Evolutionary conservation across 2,888 invertebrate genomes (phyloP), one percentile per base, ranked within the genome.

Genomic region (Ichneumon xanthorius): DNA sequence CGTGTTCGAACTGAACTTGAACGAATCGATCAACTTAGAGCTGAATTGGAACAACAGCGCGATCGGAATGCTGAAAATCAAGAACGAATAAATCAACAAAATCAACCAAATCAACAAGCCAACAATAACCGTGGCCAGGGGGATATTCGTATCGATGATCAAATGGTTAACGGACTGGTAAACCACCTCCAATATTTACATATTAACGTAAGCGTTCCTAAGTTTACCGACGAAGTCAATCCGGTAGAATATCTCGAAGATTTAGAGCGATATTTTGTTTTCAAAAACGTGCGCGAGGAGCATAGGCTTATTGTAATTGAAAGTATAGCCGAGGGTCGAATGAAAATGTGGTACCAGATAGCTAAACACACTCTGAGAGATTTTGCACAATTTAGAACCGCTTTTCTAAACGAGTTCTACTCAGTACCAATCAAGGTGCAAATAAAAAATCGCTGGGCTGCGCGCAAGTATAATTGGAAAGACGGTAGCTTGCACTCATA

Each of bases 311-410:
- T 79, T 22, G 50, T 80, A 3, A 70, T 61, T 26, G 84, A 81
- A 71, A 81, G 71, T 61, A 55, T 81, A n/a, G 19, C 78, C 6
- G 84, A 84, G 9, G 81, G 81, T 7, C 22, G 55, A n/a, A 37
- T 81, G 19, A 81, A 80, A 37, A n/a, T 76, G 9, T 85, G 79
- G 85, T 85, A 79, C 19, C 68, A 79, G 48, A 58, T 71, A 9
- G 19, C 50, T 19, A 75, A 58, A 37, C 50, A 75, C 7, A 65
- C 33, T 14, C 33, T 85, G 19, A 48, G 6, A n/a, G 72, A 61
- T 45, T 82, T 80, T 16, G 67, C 48, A 2, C 26, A 61, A 37
- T 85, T 85, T 33, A 73, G 67, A 53, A 22, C 2, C 2, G 79
- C 63, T 5, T 85, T 82, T 40, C 11, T 65, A 9, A 67, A 63